phyloP scores from a whole-genome alignment of 2,113 vertebrate species.

The Nerophis ophidion region DNA sequence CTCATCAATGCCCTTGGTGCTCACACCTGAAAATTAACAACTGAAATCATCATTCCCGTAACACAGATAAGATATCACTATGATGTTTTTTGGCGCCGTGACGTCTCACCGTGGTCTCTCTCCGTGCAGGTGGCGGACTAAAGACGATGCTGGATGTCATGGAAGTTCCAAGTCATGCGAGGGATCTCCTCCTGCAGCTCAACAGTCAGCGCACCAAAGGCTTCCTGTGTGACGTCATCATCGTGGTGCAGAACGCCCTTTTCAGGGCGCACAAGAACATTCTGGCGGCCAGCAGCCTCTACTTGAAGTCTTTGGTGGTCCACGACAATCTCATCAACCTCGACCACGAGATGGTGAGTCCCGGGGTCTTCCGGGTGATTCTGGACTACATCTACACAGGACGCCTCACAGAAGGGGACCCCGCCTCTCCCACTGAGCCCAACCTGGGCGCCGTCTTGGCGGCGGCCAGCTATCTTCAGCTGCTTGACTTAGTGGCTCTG shows the following conservation, averaged over 20 bases:
- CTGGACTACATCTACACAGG: constrained; percentile 99
- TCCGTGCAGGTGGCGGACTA: constrained; percentile 80
- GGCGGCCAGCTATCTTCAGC: constrained; percentile 95
- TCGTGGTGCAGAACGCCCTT: constrained; percentile 98
- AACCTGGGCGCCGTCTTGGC: constrained; percentile 86
- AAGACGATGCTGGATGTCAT: constrained; percentile 96
- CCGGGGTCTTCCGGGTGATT: constrained; percentile 94
- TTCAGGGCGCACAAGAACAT: constrained; percentile 99
- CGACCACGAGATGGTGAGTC: constrained; percentile 99
- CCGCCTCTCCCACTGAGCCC: constrained; percentile 77
- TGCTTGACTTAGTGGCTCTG: constrained; percentile 91
- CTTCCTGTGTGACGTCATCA: constrained; percentile 98
- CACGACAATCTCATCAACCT: constrained; percentile 99
- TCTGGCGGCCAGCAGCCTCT: constrained; percentile 97
- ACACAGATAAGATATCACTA: too few relatives aligned
- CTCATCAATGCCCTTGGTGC: too few relatives aligned
- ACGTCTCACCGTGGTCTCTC: constrained; percentile 52
- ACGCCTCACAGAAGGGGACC: constrained; percentile 82
- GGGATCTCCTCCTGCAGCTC: constrained; percentile 97
- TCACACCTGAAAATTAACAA: too few relatives aligned
- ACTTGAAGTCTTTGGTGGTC: constrained; percentile 98
- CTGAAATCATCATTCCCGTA: too few relatives aligned
- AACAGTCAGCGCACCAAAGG: constrained; percentile 98
- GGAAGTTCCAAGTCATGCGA: constrained; percentile 95
- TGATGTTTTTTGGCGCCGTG: background rate